Evolutionary conservation across 2,797 vertebrate species (phyloP).

Genomic region (Ibycter americanus): DNA sequence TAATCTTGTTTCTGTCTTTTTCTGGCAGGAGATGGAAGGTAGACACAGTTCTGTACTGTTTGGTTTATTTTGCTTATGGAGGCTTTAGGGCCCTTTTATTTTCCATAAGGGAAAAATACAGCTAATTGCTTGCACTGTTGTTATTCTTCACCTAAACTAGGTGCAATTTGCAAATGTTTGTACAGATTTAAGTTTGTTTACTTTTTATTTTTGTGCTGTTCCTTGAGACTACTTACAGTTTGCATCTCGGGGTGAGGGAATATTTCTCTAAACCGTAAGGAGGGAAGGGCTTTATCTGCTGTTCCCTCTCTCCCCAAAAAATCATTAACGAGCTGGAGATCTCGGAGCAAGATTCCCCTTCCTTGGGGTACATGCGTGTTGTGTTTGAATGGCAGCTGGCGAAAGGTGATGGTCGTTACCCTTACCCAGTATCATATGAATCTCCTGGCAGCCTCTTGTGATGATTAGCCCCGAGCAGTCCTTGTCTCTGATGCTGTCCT

Average conservation of each 20-base stretch:
- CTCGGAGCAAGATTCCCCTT: background rate
- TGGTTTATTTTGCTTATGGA: background rate
- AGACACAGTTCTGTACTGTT: background rate
- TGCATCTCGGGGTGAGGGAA: background rate
- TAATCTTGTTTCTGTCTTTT: background rate
- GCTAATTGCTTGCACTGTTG: background rate
- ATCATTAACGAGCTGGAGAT: background rate
- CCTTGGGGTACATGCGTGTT: fast-evolving
- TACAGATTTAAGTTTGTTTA: background rate
- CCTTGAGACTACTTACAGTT: background rate
- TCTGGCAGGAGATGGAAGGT: background rate
- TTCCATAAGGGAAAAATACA: background rate
- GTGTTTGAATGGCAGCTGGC: background rate
- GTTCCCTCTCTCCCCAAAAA: background rate
- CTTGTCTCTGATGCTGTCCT: background rate
- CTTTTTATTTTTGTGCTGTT: background rate
- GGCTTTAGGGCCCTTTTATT: background rate
- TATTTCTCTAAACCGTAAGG: background rate
- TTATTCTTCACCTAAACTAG: background rate
- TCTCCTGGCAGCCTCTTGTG: background rate
- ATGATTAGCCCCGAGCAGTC: background rate
- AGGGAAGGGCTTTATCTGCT: background rate
- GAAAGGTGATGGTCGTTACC: background rate
- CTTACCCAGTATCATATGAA: fast-evolving
- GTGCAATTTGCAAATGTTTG: background rate